These are phyloP conservation scores for Nephrotoma guestfalica DNA, from an alignment of 2,888 invertebrate genomes.

Conservation along the genomic window DNA sequence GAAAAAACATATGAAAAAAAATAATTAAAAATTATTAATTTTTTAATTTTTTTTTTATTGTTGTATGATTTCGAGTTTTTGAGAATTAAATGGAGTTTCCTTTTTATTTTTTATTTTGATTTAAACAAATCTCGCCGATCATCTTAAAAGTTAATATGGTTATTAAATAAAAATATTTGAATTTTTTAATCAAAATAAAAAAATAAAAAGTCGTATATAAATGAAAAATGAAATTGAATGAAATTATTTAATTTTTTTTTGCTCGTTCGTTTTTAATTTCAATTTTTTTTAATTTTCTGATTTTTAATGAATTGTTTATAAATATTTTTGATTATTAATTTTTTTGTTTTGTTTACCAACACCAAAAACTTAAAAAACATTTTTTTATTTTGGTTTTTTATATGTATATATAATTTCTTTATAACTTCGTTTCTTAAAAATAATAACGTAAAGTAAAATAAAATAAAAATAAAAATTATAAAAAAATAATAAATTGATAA, in stretches of 20 bases:
- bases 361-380: slow-evolving; percentile 2
- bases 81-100: not conserved
- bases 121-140: not conserved
- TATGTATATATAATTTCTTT: not conserved
- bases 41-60: not conserved
- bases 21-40: not conserved
- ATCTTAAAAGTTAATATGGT: not conserved
- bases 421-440: not conserved
- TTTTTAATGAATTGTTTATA: not conserved
- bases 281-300: not conserved
- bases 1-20: not conserved
- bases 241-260: not conserved
- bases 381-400: not conserved
- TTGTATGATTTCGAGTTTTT: not conserved
- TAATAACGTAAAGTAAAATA: not conserved
- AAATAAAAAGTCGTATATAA: not conserved
- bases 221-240: not conserved
- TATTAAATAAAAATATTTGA: not conserved
- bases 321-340: not conserved
- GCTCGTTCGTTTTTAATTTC: not conserved
- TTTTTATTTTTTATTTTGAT: not conserved
- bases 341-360: not conserved
- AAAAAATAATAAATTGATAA: not conserved
- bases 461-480: slow-evolving; percentile 2
- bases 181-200: not conserved